phyloP scores from a whole-genome alignment of 2,797 vertebrate genomes.

The Cyclopterus lumpus region DNA sequence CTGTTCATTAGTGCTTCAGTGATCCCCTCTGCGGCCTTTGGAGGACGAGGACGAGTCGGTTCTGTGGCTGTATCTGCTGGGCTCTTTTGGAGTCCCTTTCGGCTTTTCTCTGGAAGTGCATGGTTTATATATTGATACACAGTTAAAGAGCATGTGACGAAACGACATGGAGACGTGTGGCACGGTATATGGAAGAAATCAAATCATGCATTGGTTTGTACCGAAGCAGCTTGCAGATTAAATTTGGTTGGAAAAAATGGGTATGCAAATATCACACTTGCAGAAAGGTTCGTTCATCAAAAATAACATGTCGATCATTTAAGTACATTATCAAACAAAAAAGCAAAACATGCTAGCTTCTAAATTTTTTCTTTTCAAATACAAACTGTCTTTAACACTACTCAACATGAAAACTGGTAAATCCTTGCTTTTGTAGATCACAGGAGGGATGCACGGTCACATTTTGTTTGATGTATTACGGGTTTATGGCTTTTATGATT shows the following conservation, averaged over 20 bases:
- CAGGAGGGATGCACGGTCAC: too few relatives aligned
- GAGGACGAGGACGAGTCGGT: not conserved
- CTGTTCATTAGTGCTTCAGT: conserved; percentile 35
- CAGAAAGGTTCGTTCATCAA: not conserved
- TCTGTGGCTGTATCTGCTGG: not conserved
- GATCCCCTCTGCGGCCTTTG: not conserved
- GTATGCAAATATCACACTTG: not conserved
- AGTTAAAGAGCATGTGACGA: not conserved
- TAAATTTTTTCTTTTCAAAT: not conserved
- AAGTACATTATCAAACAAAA: not conserved
- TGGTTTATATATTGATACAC: not conserved
- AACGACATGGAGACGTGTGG: not conserved
- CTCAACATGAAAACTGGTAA: not conserved
- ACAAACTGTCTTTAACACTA: not conserved
- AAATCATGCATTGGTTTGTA: too few relatives aligned
- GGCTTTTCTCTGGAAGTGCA: not conserved
- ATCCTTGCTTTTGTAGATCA: not conserved
- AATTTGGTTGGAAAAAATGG: not conserved
- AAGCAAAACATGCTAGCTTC: not conserved
- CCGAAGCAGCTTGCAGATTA: not conserved
- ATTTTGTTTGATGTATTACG: not conserved
- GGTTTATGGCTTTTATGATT: not conserved
- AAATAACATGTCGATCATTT: not conserved
- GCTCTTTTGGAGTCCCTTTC: not conserved
- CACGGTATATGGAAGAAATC: not conserved